phyloP scores from a whole-genome alignment of 2,888 invertebrate species.

The Thereva unica region DNA sequence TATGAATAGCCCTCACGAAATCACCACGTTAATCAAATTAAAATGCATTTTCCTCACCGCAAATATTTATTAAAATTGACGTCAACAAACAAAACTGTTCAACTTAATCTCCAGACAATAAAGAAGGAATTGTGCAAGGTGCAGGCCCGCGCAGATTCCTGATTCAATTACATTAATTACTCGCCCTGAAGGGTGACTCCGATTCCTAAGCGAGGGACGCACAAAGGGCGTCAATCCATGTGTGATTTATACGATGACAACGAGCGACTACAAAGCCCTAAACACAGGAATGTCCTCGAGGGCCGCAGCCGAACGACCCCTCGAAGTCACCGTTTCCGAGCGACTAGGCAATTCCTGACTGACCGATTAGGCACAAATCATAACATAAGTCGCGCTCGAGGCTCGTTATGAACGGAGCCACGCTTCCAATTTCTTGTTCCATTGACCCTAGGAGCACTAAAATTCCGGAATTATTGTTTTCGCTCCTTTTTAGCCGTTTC shows the following conservation, averaged over 20 bases:
- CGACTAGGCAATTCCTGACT: constrained; percentile 40
- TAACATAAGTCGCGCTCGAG: constrained; percentile 38
- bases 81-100: constrained; percentile 12
- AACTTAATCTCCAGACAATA: background rate
- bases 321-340: constrained; percentile 35
- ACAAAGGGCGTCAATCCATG: constrained; percentile 41
- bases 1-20: too few species aligned
- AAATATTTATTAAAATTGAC: constrained; percentile 20
- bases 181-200: constrained; percentile 26
- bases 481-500: constrained; percentile 30
- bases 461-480: constrained; percentile 39
- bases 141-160: constrained; percentile 3
- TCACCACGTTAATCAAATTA: too few species aligned
- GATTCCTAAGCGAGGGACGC: background rate
- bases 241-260: constrained; percentile 39
- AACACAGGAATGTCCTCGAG: constrained; percentile 7
- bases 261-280: constrained; percentile 1
- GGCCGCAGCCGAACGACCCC: constrained; percentile 3
- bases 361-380: constrained; percentile 43
- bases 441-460: constrained; percentile 23
- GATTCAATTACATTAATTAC: constrained; percentile 33
- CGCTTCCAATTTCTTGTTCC: constrained; percentile 31
- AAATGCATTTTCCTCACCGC: background rate
- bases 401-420: constrained; percentile 10
- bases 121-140: constrained; percentile 25